phyloP scores from a whole-genome alignment of 2,888 invertebrate species.

The Opisthograptis luteolata region DNA sequence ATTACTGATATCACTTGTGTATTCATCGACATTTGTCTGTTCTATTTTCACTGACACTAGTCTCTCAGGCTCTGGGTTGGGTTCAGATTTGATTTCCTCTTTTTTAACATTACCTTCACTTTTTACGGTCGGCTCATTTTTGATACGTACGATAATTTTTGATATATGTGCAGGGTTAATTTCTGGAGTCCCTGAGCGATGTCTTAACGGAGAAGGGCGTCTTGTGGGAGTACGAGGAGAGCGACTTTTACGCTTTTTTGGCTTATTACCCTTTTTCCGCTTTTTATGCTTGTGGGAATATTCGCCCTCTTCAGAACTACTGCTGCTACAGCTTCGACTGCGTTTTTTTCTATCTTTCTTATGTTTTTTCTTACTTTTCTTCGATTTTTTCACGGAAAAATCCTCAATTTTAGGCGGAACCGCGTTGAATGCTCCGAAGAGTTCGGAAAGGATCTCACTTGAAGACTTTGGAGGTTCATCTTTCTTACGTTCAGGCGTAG shows the following conservation, averaged over 20 bases:
- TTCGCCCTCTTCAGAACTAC: constrained; percentile 70
- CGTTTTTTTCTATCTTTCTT: constrained; percentile 85
- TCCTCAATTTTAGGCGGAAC: constrained; percentile 85
- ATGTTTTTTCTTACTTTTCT: constrained; percentile 85
- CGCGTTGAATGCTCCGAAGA: constrained; percentile 91
- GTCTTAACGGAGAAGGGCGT: constrained; percentile 20
- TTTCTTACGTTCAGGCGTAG: constrained; percentile 74
- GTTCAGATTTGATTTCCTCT: constrained; percentile 37
- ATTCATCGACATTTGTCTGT: constrained; percentile 49
- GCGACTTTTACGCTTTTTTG: constrained; percentile 60
- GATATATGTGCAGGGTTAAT: constrained; percentile 51
- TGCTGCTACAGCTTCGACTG: constrained; percentile 70
- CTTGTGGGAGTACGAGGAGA: constrained; percentile 48
- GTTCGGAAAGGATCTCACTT: constrained; percentile 91
- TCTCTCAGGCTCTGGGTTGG: constrained; percentile 46
- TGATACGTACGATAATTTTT: constrained; percentile 43
- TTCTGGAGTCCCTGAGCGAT: constrained; percentile 56
- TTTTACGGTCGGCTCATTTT: constrained; percentile 39
- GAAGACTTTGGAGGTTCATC: constrained; percentile 86
- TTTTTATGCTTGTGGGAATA: constrained; percentile 84
- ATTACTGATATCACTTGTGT: constrained; percentile 42
- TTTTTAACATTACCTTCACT: constrained; percentile 15
- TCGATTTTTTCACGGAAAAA: constrained; percentile 68
- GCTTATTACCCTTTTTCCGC: constrained; percentile 82
- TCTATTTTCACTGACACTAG: constrained; percentile 53